Percentiles rank a stretch among this genome's conserved stretches.
Evolutionary conservation across 2,888 invertebrate species (phyloP).

Genomic region (Hydraecia micacea): DNA sequence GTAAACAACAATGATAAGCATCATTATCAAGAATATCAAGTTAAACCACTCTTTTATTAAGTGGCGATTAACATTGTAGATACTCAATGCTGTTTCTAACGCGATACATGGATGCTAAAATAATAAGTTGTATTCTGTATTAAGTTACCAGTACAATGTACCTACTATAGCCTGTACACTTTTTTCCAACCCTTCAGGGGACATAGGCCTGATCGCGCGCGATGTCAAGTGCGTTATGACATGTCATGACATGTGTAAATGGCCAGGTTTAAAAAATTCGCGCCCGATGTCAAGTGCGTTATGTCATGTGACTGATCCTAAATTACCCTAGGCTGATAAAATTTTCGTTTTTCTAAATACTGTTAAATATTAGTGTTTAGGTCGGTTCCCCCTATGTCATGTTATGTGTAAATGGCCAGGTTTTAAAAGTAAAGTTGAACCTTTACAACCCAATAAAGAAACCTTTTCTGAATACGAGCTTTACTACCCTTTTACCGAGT

Average conservation of each 20-base stretch:
- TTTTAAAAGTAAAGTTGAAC: background rate
- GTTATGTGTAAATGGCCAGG: too few relatives aligned
- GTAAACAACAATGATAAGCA: constrained; percentile 22
- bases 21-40: constrained; percentile 17
- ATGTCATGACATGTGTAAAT: background rate
- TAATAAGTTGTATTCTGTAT: background rate
- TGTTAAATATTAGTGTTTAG: too few relatives aligned
- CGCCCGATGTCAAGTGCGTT: too few relatives aligned
- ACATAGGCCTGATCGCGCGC: too few relatives aligned
- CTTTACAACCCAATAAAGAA: background rate
- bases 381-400: too few relatives aligned
- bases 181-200: too few relatives aligned
- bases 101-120: background rate
- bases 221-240: background rate
- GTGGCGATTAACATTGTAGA: background rate
- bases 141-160: background rate
- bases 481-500: background rate
- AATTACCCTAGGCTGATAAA: too few relatives aligned
- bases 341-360: too few relatives aligned
- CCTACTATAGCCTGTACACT: background rate
- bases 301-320: too few relatives aligned
- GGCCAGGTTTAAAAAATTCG: too few relatives aligned
- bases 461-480: background rate
- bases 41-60: constrained; percentile 8
- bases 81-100: background rate